These are phyloP conservation scores for Steinernema feltiae DNA, from an alignment of 1,140 invertebrate species.

Conservation along the genomic window DNA sequence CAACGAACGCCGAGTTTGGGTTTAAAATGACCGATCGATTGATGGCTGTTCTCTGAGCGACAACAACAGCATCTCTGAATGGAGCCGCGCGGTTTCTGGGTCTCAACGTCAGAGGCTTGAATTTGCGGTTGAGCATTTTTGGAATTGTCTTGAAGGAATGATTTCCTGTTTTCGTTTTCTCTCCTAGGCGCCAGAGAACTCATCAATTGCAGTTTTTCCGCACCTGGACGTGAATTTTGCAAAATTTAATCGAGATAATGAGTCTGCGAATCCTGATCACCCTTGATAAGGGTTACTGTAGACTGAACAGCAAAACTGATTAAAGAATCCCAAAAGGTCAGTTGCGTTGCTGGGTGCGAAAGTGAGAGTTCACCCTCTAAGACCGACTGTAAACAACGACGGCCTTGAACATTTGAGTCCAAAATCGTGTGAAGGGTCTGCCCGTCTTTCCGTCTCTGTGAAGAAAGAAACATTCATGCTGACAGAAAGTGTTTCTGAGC, in stretches of 20 bases:
- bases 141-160: background rate
- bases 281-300: background rate
- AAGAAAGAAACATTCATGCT: background rate
- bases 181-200: background rate
- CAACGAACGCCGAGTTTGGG: background rate
- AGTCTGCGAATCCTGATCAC: background rate
- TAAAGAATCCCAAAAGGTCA: no score
- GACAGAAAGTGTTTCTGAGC: no score
- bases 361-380: background rate
- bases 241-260: background rate
- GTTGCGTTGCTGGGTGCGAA: background rate
- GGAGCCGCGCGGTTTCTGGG: background rate
- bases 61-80: background rate
- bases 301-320: no score
- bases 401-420: background rate
- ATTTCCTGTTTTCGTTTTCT: background rate
- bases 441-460: background rate
- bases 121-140: background rate
- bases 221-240: background rate
- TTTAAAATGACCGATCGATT: background rate
- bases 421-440: background rate
- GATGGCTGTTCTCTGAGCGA: background rate
- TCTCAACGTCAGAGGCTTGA: background rate
- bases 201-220: background rate
- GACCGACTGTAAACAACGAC: background rate